phyloP scores from a whole-genome alignment of 2,888 invertebrate genomes.

The Nymphalis urticae region DNA sequence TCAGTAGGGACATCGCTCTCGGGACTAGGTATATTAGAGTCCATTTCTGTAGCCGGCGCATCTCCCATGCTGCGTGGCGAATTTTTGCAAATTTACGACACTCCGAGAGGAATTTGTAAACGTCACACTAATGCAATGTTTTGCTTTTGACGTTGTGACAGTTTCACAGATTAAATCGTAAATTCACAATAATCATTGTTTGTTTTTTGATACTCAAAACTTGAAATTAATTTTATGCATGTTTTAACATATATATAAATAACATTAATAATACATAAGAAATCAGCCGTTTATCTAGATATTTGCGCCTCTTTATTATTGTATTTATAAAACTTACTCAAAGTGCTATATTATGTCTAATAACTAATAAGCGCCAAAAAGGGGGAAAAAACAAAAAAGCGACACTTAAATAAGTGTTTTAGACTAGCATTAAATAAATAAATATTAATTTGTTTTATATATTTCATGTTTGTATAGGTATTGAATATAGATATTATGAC shows the following conservation, averaged over 20 bases:
- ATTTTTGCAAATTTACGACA: constrained; percentile 62
- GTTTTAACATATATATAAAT: too few species aligned
- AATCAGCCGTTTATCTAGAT: too few species aligned
- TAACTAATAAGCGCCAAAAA: too few species aligned
- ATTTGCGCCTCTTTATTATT: too few species aligned
- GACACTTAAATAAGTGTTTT: too few species aligned
- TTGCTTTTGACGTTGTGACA: constrained; percentile 47
- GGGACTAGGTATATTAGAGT: constrained; percentile 61
- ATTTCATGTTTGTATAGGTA: neutral
- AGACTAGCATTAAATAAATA: too few species aligned
- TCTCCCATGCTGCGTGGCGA: constrained; percentile 78
- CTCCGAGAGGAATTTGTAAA: constrained; percentile 76
- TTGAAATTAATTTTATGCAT: too few species aligned
- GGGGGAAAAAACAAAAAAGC: too few species aligned
- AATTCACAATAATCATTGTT: constrained; percentile 12
- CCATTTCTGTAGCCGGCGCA: constrained; percentile 65
- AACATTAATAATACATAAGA: too few species aligned
- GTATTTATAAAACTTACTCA: too few species aligned
- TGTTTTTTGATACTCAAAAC: constrained; percentile 9
- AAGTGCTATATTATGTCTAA: too few species aligned
- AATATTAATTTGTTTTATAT: too few species aligned
- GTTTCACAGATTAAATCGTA: constrained; percentile 11
- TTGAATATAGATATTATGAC: neutral
- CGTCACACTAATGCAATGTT: constrained; percentile 73
- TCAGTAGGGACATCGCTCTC: constrained; percentile 53